Conservation (phyloP, 1,140 invertebrate genomes). For the Pissodes strobi region DNA sequence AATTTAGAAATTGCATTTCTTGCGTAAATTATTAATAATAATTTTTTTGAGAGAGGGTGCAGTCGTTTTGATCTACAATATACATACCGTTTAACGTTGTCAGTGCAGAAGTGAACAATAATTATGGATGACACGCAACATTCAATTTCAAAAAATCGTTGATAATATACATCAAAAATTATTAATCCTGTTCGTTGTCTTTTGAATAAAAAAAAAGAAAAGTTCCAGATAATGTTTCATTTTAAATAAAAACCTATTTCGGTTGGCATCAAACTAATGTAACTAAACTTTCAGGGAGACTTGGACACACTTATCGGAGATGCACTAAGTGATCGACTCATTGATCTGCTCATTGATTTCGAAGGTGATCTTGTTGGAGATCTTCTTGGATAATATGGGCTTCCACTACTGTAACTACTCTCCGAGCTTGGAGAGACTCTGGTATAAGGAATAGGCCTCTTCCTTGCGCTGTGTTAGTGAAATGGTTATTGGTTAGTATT, state of each 20-base stretch:
- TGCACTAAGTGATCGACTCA: slow-evolving; percentile 19
- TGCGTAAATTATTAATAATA: too few species aligned
- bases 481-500: slow-evolving; percentile 13
- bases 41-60: too few species aligned
- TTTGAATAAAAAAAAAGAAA: too few species aligned
- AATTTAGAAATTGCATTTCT: too few species aligned
- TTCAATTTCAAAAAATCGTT: too few species aligned
- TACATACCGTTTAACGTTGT: too few species aligned
- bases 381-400: slow-evolving; percentile 59
- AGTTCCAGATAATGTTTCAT: too few species aligned
- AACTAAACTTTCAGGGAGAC: slow-evolving; percentile 33
- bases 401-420: slow-evolving; percentile 67
- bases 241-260: slow-evolving; percentile 13
- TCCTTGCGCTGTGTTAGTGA: slow-evolving; percentile 75
- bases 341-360: slow-evolving; percentile 44
- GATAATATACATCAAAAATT: too few species aligned
- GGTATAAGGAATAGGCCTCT: slow-evolving; percentile 87
- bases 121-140: too few species aligned
- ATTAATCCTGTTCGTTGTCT: too few species aligned
- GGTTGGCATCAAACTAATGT: slow-evolving; percentile 6
- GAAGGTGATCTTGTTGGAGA: slow-evolving; percentile 57
- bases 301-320: slow-evolving; percentile 28
- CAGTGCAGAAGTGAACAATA: too few species aligned
- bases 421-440: slow-evolving; percentile 77
- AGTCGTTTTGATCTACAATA: too few species aligned